Evolutionary conservation across 2,797 vertebrate genomes (phyloP), one percentile per base, ranked within the genome.

Genomic region (Lepilemur septentrionalis): DNA sequence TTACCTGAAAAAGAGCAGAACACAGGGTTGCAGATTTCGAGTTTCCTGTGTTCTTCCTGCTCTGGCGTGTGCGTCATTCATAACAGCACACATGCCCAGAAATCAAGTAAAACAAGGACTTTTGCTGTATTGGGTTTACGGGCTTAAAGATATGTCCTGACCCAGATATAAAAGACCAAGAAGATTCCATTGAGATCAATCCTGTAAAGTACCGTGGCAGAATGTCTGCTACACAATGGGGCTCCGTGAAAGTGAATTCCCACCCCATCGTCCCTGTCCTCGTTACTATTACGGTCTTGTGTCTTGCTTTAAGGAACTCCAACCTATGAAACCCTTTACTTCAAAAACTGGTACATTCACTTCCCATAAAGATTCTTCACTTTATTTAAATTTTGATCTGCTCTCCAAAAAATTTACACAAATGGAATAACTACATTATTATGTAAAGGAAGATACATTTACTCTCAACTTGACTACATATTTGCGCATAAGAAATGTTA

Each of bases 401-500:
- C 17, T 30, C 9, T 85, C 78, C 22, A 32, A 63, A 88, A 72
- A 61, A 38, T 25, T 15, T 41, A 69, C 20, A 65, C 43, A 48
- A 50, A 57, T 48, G 38, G 30, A 72, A 65, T 48, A 28, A 43
- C 41, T 57, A 15, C 70, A 70, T 80, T 73, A 50, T 65, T 69
- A 38, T 28, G 57, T 25, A 25, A 25, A 86, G 52, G 50, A 48
- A 92, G 88, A 55, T 38, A 20, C n/a, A 67, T 83, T 85, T 72
- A 28, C 41, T 89, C 59, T 76, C 38, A 20, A 32, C 73, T 72
- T 46, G n/a, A 82, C 48, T 48, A 50, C 32, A 0, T 50, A 86
- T 86, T 91, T 93, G 76, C 18, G 61, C 83, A n/a, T 93, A 92
- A 76, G 83, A 86, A 84, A 81, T 52, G 72, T 67, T 89, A 78